phyloP scores from a whole-genome alignment of 2,797 vertebrate genomes.

The Crax fasciolata region DNA sequence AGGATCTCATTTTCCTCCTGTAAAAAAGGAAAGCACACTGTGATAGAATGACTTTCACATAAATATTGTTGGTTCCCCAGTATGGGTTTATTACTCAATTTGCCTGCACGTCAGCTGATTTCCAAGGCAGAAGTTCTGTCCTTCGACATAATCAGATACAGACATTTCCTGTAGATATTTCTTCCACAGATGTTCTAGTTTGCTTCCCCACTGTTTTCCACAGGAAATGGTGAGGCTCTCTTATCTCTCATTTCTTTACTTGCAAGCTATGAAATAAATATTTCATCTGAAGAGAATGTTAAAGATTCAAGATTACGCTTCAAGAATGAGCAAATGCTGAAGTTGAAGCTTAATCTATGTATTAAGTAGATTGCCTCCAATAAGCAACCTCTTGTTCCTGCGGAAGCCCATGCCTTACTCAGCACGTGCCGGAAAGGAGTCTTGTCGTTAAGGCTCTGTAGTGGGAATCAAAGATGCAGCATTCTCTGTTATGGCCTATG shows the following conservation, averaged over 20 bases:
- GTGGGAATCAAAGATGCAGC: neutral
- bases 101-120: neutral
- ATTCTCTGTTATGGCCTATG: neutral
- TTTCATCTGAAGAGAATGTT: conserved; percentile 12
- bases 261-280: neutral
- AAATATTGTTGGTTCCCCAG: neutral
- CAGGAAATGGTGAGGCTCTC: neutral
- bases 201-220: neutral
- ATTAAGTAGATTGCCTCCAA: neutral
- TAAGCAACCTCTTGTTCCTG: neutral
- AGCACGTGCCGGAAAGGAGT: neutral
- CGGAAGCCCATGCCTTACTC: neutral
- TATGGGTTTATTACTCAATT: neutral
- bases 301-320: neutral
- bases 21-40: neutral
- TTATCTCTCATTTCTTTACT: neutral
- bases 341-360: neutral
- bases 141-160: neutral
- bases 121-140: neutral
- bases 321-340: neutral
- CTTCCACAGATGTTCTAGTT: neutral
- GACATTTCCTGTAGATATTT: neutral
- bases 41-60: neutral
- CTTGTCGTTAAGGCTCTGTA: neutral
- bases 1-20: conserved; percentile 1